Evolutionary conservation across 2,113 vertebrate species (phyloP).

Genomic region (Phalacrocorax brasilianus): DNA sequence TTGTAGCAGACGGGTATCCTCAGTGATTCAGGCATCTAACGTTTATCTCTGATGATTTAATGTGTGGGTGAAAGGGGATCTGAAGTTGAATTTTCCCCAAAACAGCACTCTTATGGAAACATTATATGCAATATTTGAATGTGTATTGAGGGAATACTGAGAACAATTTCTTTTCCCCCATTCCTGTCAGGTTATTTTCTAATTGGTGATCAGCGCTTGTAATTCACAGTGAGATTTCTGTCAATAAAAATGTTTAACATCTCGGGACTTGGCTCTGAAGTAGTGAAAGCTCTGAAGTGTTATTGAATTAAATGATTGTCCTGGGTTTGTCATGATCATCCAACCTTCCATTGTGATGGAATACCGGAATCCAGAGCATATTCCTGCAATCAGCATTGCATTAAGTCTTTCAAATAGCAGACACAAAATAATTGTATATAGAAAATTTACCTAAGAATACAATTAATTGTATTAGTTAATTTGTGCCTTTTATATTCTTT

Average conservation of each 20-base stretch:
- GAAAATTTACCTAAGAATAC: conserved; percentile 31
- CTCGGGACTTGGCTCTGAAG: background rate
- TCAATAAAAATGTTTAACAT: background rate
- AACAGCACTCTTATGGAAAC: background rate
- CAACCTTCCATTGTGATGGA: background rate
- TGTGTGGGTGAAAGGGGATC: background rate
- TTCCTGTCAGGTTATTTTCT: background rate
- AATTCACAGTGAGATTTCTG: background rate
- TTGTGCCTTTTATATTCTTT: conserved; percentile 6
- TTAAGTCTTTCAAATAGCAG: background rate
- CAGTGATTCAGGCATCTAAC: background rate
- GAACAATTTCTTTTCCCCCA: background rate
- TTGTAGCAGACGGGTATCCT: background rate
- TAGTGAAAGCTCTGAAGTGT: background rate
- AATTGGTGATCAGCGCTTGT: background rate
- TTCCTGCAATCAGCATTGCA: background rate
- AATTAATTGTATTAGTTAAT: conserved; percentile 40
- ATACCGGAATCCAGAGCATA: background rate
- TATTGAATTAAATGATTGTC: background rate
- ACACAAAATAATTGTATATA: background rate
- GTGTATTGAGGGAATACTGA: background rate
- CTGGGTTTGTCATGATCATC: background rate
- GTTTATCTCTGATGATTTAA: background rate
- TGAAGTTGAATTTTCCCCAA: background rate
- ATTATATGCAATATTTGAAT: background rate